A percentile compares a stretch with the other conserved stretches of the same genome.
phyloP scores from a whole-genome alignment of 1,140 invertebrate species.

The Copidosoma floridanum region DNA sequence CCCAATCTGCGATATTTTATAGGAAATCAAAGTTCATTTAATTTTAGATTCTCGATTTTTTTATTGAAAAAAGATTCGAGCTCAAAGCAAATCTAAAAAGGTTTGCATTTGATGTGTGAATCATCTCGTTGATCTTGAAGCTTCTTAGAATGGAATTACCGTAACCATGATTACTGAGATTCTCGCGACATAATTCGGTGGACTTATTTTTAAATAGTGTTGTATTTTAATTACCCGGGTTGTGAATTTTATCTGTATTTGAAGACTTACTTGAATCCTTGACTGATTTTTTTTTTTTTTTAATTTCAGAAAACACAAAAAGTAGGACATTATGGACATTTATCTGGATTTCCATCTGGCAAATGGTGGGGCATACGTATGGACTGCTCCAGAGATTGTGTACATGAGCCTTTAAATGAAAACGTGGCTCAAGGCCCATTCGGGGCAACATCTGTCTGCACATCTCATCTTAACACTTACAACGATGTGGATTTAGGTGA shows the following conservation, averaged over 20 bases:
- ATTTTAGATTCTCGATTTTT: too few species aligned
- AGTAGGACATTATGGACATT: constrained; percentile 42
- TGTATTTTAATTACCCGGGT: constrained; percentile 2
- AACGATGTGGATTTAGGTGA: constrained; percentile 48
- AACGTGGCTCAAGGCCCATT: constrained; percentile 47
- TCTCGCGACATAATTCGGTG: too few species aligned
- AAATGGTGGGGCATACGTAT: constrained; percentile 54
- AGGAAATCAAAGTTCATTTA: too few species aligned
- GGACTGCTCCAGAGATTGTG: constrained; percentile 46
- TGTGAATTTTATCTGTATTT: background rate
- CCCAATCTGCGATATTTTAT: too few species aligned
- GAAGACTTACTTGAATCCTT: background rate
- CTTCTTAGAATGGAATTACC: too few species aligned
- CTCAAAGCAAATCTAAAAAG: too few species aligned
- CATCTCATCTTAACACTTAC: constrained; percentile 33
- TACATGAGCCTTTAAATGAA: constrained; percentile 45
- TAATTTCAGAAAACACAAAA: constrained; percentile 32
- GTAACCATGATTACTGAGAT: too few species aligned
- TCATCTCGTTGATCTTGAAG: too few species aligned
- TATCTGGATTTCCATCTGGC: constrained; percentile 40
- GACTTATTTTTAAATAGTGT: background rate
- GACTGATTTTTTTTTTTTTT: constrained; percentile 11
- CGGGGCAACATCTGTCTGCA: constrained; percentile 48
- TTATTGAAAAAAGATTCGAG: too few species aligned
- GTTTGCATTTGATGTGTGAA: too few species aligned